A percentile compares a stretch with the other conserved stretches of the same genome.
phyloP scores from a whole-genome alignment of 2,888 invertebrate species.

The Chouioia cunea region DNA sequence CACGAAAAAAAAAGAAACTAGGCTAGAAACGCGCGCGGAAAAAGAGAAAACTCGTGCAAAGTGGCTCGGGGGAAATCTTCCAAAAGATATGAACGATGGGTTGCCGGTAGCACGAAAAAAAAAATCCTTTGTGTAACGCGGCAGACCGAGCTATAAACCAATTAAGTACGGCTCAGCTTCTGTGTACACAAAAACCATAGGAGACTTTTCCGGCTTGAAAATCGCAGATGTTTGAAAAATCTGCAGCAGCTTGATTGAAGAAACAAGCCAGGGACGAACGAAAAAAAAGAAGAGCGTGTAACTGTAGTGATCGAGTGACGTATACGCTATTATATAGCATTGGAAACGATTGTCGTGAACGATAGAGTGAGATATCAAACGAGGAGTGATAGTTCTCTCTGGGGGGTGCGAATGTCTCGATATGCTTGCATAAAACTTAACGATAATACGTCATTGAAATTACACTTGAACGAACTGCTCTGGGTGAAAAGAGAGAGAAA shows the following conservation, averaged over 20 bases:
- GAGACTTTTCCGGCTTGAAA: slow-evolving; percentile 18
- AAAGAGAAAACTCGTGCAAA: slow-evolving; percentile 43
- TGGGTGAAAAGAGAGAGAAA: no score
- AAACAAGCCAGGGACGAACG: not conserved
- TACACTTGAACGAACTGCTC: no score
- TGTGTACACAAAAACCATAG: slow-evolving; percentile 11
- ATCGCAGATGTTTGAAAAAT: slow-evolving; percentile 28
- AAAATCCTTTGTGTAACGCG: slow-evolving; percentile 50
- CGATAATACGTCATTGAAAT: not conserved
- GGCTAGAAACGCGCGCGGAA: slow-evolving; percentile 21
- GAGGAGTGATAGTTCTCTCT: slow-evolving; percentile 52
- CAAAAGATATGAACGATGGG: slow-evolving; percentile 19
- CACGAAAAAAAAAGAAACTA: slow-evolving; percentile 28
- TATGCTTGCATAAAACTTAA: slow-evolving; percentile 10
- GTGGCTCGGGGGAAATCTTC: slow-evolving; percentile 26
- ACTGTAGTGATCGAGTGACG: slow-evolving; percentile 30
- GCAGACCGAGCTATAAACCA: slow-evolving; percentile 60
- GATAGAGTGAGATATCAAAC: slow-evolving; percentile 58
- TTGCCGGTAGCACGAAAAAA: slow-evolving; percentile 41
- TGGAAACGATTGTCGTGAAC: slow-evolving; percentile 50
- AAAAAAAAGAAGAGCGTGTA: slow-evolving; percentile 26
- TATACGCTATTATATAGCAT: slow-evolving; percentile 44
- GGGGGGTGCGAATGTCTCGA: slow-evolving; percentile 38
- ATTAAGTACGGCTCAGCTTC: slow-evolving; percentile 55
- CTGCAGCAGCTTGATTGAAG: slow-evolving; percentile 28